Base-by-base conservation (phyloP, 2,113 vertebrate genomes). In the Gavialis gangeticus region DNA sequence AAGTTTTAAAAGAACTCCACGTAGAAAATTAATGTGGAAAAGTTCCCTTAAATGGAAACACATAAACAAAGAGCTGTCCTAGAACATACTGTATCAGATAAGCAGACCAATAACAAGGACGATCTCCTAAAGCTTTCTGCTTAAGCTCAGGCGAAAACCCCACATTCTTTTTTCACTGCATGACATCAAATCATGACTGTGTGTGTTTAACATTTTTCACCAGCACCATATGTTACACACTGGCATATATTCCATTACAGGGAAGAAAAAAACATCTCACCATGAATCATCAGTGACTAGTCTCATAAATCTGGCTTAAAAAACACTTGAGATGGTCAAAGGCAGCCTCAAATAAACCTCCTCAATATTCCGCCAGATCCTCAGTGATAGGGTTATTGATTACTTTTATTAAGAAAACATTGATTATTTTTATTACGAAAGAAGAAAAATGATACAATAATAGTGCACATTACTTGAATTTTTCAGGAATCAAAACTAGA, bases 271-370 rank as follows among this genome's bases (percentile, higher is more conserved):
- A 97, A 91, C 88, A 95, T 95, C 95, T 95, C 93, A 81, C 88
- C 85, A 67, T 97, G 98, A 98, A 95, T 98, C 97, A 98, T 92
- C 95, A 84, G 82, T 97, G 96, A 97, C 96, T 97, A 95, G 89
- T 93, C 84, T 95, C 96, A 94, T 94, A 97, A 97, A 95, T 95
- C 91, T 97, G 93, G 93, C 95, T 97, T 95, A 90, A 96, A 96
- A 93, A 58, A 91, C 4, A 27, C 85, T 95, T 93, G 82, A 89
- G 75, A 12, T 1, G 25, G 94, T 96, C 87, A 96, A 83, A 92
- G 94, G 85, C 86, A 94, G 92, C 82, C 89, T 93, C 78, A 91
- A 96, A 96, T 95, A 97, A 96, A 95, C 81, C 91, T 77, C 84
- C 91, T 92, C 84, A 81, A 17, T 81, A 87, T 83, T 73, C 87